These are phyloP conservation scores for Morbakka virulenta DNA, from an alignment of 30 jellyfish, hydroid and myxozoan species.

Conservation along the genomic window DNA sequence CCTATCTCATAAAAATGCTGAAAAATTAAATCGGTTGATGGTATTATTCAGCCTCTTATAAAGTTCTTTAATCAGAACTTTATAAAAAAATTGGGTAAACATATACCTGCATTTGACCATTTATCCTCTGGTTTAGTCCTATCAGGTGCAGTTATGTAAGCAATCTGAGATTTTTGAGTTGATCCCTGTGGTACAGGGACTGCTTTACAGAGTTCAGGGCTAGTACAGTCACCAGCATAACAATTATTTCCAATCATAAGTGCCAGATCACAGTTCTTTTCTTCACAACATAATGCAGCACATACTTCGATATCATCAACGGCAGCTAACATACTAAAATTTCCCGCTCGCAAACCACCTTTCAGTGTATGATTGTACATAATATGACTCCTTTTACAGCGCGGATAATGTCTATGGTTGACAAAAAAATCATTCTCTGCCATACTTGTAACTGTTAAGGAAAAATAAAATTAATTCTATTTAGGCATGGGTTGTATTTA, in stretches of 20 bases:
- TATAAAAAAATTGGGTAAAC: too few species aligned
- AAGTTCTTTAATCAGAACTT: too few species aligned
- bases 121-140: conserved; percentile 90
- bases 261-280: conserved; percentile 93
- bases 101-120: conserved; percentile 90
- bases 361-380: conserved; percentile 96
- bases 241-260: conserved; percentile 95
- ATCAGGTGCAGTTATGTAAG: conserved; percentile 93
- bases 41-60: too few species aligned
- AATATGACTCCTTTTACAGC: conserved; percentile 93
- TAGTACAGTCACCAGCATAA: conserved; percentile 97
- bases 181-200: conserved; percentile 97
- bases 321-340: conserved; percentile 94
- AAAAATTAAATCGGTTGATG: too few species aligned
- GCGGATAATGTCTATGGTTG: conserved; percentile 83
- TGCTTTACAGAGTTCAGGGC: conserved; percentile 94
- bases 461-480: not conserved
- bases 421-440: conserved; percentile 98
- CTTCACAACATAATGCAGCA: conserved; percentile 98
- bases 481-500: too few species aligned
- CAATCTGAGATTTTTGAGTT: conserved; percentile 92
- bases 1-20: too few species aligned
- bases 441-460: conserved; percentile 85
- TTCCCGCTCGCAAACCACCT: conserved; percentile 97
- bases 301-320: conserved; percentile 98